Conservation (phyloP, 2,113 vertebrate species). For the Cryptotis parvus region DNA sequence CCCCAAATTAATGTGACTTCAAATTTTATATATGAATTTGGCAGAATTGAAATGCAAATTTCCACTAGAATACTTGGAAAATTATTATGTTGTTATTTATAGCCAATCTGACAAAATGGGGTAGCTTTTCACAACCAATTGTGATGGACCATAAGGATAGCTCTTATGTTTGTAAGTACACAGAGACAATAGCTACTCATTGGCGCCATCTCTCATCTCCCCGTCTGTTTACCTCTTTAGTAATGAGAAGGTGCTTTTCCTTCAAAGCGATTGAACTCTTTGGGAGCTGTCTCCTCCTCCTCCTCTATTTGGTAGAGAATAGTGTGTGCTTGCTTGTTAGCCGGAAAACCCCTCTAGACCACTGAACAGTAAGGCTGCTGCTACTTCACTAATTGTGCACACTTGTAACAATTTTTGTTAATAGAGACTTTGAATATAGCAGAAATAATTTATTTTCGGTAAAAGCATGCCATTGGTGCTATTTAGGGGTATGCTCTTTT, state of each 20-base stretch:
- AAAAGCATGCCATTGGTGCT: background rate
- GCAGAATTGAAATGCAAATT: conserved; percentile 45
- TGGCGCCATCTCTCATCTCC: background rate
- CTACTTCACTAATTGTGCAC: background rate
- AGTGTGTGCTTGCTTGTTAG: background rate
- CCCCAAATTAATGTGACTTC: background rate
- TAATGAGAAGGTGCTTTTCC: background rate
- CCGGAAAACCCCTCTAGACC: background rate
- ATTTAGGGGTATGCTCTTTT: background rate
- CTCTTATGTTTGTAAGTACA: background rate
- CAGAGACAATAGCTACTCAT: background rate
- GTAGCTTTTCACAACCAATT: conserved; percentile 11
- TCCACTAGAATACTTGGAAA: background rate
- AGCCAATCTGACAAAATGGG: background rate
- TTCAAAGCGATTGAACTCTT: background rate
- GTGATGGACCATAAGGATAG: background rate
- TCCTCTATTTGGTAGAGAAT: background rate
- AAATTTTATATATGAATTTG: background rate
- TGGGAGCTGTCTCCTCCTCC: background rate
- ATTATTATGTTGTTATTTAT: conserved; percentile 19
- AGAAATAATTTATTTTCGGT: conserved; percentile 41
- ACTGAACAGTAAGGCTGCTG: background rate
- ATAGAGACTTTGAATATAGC: conserved; percentile 1
- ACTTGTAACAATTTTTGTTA: conserved; percentile 8
- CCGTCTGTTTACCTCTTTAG: background rate